Evolutionary conservation across 37 sponge, comb jelly and placozoan genomes (phyloP), one percentile per base, ranked within the genome.

Genomic region (Mnemiopsis leidyi): DNA sequence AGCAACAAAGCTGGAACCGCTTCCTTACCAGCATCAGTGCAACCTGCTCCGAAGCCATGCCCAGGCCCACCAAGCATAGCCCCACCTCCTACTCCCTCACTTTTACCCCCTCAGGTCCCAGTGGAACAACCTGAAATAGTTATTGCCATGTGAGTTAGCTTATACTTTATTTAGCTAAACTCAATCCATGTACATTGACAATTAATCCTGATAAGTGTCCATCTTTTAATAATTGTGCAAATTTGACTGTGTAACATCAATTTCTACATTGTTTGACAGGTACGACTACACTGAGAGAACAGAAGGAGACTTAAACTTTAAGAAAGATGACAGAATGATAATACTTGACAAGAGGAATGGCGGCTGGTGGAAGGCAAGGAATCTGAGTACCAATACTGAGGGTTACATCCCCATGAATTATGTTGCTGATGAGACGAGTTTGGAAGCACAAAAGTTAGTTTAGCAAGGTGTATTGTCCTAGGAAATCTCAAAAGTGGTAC

Each of bases 401-500:
- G 97, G 97, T 0, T 97, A 97, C 94, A 97, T 97, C 28, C 96
- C 96, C 13, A 76, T 95, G 20, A 97, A 96, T 94, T 97, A 97
- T 39, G 96, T 97, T 25, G 97, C 96, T 30, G 88, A 94, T 1
- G 68, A 94, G 36, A 69, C 92, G 0, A 96, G 94, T 83, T 95
- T 93, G 69, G 97, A 97, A 40, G 96, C 96, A 48, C 96, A 97
- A 95, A 96, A 97, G 97, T 97, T 68, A 96, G 97, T 97, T 48
- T 48, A 48, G 61, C 61, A 48, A 48, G 13, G 5, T 48, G 9
- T 48, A 48, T 48, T 48, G 13, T 48, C 61, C 5, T 48, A 48
- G n/a, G n/a, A n/a, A n/a, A n/a, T n/a, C n/a, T n/a, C n/a, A n/a
- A n/a, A n/a, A n/a, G n/a, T n/a, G n/a, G n/a, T n/a, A n/a, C n/a